Percentiles rank a stretch among this genome's conserved stretches.
Evolutionary conservation across 2,113 vertebrate species (phyloP).

Genomic region (Stigmatopora nigra): DNA sequence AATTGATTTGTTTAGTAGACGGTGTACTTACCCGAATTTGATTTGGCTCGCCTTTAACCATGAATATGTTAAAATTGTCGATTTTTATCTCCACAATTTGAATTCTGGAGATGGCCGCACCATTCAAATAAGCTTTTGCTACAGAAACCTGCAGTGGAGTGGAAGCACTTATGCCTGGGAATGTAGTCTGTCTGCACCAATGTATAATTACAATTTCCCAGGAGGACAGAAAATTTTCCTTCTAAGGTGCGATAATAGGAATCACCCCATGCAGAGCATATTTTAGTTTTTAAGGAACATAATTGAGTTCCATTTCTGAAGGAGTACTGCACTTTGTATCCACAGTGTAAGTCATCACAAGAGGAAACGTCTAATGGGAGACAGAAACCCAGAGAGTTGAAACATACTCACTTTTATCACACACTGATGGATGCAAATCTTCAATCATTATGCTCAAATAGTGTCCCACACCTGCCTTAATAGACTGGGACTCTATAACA

Average conservation of each 20-base stretch:
- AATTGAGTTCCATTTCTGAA: conserved; percentile 17
- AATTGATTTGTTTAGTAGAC: background rate
- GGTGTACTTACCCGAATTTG: conserved; percentile 25
- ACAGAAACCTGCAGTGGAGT: conserved; percentile 24
- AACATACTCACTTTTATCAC: conserved; percentile 15
- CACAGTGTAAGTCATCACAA: conserved; percentile 25
- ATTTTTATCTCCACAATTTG: conserved; percentile 22
- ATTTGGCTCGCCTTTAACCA: conserved; percentile 27
- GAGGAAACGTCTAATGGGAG: background rate
- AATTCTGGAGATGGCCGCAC: conserved; percentile 11
- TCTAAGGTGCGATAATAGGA: conserved; percentile 72
- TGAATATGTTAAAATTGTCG: conserved; percentile 25
- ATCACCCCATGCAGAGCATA: conserved; percentile 68
- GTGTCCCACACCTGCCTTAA: conserved; percentile 5
- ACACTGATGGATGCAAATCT: conserved; percentile 1
- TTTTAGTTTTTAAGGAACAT: conserved; percentile 19
- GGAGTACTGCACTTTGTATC: conserved; percentile 11
- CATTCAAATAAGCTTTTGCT: conserved; percentile 20
- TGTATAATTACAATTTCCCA: conserved; percentile 72
- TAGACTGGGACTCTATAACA: background rate
- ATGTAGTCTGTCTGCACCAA: conserved; percentile 37
- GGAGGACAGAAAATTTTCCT: conserved; percentile 60
- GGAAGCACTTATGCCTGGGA: conserved; percentile 18
- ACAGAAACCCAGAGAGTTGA: background rate
- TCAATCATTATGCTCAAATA: conserved; percentile 18